These are phyloP conservation scores for Epizoanthus illoricatus DNA, from an alignment of 92 coral and sea anemone genomes.

Conservation along the genomic window DNA sequence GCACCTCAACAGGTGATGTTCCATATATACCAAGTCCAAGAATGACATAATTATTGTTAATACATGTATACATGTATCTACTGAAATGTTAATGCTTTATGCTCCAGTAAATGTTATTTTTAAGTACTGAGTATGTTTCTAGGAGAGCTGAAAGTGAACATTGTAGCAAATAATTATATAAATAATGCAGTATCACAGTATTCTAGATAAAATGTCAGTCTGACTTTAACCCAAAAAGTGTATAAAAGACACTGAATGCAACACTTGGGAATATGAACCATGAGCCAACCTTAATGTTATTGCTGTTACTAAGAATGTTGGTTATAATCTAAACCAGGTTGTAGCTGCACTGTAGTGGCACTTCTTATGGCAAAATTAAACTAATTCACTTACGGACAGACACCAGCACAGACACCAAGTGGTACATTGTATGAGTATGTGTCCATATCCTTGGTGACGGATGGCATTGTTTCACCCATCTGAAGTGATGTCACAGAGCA, in stretches of 20 bases:
- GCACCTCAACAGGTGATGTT: too few species aligned
- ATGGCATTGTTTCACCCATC: slow-evolving; percentile 98
- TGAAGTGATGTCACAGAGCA: slow-evolving; percentile 95
- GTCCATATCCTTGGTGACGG: slow-evolving; percentile 97
- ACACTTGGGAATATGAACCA: too few species aligned
- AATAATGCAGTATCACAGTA: too few species aligned
- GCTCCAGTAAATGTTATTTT: neutral
- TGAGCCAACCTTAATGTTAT: too few species aligned
- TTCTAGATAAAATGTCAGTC: too few species aligned
- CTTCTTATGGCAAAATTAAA: neutral
- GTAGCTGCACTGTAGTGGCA: neutral
- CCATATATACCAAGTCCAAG: too few species aligned
- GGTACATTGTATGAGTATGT: slow-evolving; percentile 93
- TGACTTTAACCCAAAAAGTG: too few species aligned
- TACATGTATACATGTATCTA: neutral
- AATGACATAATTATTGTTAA: too few species aligned
- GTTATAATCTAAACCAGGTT: too few species aligned
- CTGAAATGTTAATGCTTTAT: neutral
- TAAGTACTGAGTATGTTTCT: neutral
- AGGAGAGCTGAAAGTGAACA: slow-evolving; percentile 19
- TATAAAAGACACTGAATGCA: too few species aligned
- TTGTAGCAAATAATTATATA: neutral
- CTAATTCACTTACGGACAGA: slow-evolving; percentile 81
- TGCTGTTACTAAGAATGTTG: too few species aligned
- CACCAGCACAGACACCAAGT: slow-evolving; percentile 94